Base-by-base conservation (phyloP, 2,888 invertebrate genomes). In the Lepidocyrtinus sp. region DNA sequence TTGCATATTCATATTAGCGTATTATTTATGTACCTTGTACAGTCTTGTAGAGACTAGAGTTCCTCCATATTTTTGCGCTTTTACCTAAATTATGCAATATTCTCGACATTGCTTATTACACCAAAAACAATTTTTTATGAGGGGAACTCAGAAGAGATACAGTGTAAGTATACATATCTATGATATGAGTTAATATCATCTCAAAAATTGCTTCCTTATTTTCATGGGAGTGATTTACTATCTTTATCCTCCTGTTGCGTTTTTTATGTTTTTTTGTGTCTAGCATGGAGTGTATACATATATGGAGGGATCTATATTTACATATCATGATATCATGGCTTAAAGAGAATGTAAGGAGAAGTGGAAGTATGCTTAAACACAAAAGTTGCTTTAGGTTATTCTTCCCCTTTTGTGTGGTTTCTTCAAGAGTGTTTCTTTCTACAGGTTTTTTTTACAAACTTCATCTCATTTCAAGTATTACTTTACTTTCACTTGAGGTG, bases 181-280 rank as follows among this genome's bases (percentile, higher is more conserved):
- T n/a, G 2, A 55, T 55, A 55, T 9, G 55, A 55, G 17, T n/a
- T n/a, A 55, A 55, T 55, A 55, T 55, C 9, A 55, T n/a, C n/a
- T n/a, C 5, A 55, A 55, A 17, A 2, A n/a, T 55, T 55, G 9
- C 55, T n/a, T n/a, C 55, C 55, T 7, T 55, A 55, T n/a, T 3
- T 55, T 55, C 2, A n/a, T 55, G 17, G n/a, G 2, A n/a, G 55
- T 15, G 55, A 12, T n/a, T 55, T 3, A 55, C 55, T 55, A 55
- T 55, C n/a, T n/a, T 55, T 17, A 73, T 67, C 67, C 75, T 75
- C 75, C 75, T 75, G 75, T 75, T 75, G 75, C 75, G 55, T 55
- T 12, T 55, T 55, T 55, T 55, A n/a, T 55, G 17, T 17, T 55
- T 55, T 55, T 55, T 55, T 55, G 55, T 55, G 55, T 55, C n/a